Conservation (phyloP, 2,888 invertebrate species). For the Drosophila birchii region DNA sequence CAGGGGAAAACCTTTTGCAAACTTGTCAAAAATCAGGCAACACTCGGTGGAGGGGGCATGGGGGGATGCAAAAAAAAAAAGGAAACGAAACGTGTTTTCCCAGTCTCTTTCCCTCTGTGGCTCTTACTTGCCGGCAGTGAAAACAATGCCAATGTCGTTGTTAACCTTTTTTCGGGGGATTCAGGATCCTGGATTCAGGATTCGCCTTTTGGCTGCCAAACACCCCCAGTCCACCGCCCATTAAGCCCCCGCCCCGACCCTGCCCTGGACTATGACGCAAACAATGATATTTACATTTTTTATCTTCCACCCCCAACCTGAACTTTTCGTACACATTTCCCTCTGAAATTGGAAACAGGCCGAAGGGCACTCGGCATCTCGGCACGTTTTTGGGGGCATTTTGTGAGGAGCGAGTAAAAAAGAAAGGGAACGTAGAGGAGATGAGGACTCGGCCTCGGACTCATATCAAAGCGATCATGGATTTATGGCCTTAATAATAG, state of each 20-base stretch:
- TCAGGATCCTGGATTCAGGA: conserved; percentile 20
- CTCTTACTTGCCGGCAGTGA: conserved; percentile 43
- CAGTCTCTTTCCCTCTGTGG: conserved; percentile 22
- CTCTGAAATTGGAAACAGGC: conserved; percentile 69
- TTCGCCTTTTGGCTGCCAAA: conserved; percentile 42
- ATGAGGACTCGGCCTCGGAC: conserved; percentile 47
- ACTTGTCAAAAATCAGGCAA: conserved; percentile 75
- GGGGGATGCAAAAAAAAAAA: conserved; percentile 5
- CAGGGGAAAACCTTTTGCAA: conserved; percentile 55
- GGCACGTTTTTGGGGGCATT: conserved; percentile 58
- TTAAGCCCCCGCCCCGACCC: conserved; percentile 3
- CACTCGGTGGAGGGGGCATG: conserved; percentile 35
- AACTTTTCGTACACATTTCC: conserved; percentile 55
- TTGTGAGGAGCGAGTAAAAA: conserved; percentile 58
- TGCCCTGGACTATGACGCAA: conserved; percentile 64
- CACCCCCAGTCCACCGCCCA: conserved; percentile 4
- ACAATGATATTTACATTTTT: conserved; percentile 80
- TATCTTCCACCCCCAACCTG: conserved; percentile 36
- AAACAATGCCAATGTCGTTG: conserved; percentile 78
- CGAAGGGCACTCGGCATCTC: conserved; percentile 42
- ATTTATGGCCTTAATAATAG: conserved; percentile 80
- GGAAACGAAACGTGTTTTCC: conserved; percentile 38
- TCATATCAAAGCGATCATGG: conserved; percentile 80
- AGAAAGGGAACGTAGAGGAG: conserved; percentile 31
- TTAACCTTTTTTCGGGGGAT: conserved; percentile 67